Conservation (phyloP, 2,797 vertebrate species). For the Molossus molossus region DNA sequence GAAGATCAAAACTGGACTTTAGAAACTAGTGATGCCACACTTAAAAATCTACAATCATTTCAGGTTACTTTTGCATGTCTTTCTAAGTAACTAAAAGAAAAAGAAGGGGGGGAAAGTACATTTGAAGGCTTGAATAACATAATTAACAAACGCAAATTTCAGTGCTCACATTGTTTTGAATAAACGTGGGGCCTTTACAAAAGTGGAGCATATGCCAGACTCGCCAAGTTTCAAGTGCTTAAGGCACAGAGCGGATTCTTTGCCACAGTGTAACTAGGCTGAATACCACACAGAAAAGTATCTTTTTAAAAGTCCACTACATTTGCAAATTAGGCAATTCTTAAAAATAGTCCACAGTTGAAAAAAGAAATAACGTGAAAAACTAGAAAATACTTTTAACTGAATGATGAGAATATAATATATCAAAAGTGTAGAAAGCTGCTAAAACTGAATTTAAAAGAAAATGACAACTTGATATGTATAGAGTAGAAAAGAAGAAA, state of each 20-base stretch:
- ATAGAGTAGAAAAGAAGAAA: neutral
- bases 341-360: neutral
- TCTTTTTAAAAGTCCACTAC: neutral
- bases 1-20: neutral
- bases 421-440: neutral
- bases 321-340: neutral
- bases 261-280: neutral
- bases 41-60: neutral
- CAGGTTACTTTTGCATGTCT: neutral
- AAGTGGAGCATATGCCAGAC: neutral
- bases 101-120: neutral
- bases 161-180: neutral
- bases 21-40: neutral
- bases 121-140: neutral
- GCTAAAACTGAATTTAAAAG: neutral
- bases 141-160: neutral
- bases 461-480: neutral
- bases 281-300: neutral
- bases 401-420: neutral
- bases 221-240: neutral
- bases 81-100: neutral
- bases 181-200: neutral
- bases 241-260: no score
- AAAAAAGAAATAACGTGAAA: neutral
- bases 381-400: neutral